Base-by-base conservation (phyloP, 2,888 invertebrate genomes). In the Dasypogon diadema region DNA sequence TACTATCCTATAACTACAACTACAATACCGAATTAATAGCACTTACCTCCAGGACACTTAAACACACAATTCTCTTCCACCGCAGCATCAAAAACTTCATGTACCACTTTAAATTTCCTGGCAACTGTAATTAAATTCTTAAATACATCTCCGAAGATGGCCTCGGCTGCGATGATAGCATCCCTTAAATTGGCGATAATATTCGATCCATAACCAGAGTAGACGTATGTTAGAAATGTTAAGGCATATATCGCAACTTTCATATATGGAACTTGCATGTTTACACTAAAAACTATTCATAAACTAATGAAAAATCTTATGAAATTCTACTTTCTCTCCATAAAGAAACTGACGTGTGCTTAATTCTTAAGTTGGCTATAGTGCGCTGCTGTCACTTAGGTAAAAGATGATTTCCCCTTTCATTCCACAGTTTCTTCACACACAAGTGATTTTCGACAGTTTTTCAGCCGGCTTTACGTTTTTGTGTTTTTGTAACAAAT, bases 61-160 rank as follows among this genome's bases (percentile, higher is more conserved):
- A 89, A 95, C 76, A 92, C 84, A 81, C 95, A 96, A 75, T 92
- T 90, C 84, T 96, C 95, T 81, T 95, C 94, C 1, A 94, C 92
- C 14, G 95, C 94, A 2, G 93, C 93, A 85, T 94, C 92, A 81
- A 95, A 92, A 3, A 95, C 90, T 80, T 95, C 94, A 81, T 94
- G 92, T 65, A 94, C 88, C 12, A 91, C 91, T 81, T 90, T 90
- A 80, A 95, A 92, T 82, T 91, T 93, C 81, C 90, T 91, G 6
- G 91, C 92, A 5, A 93, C 89, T 18, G 91, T 91, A 76, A 93
- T 90, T 16, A 91, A 89, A 86, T 94, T 93, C 79, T 90, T 88
- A 80, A 94, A 89, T 80, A 93, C 89, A 83, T 94, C 93, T 10
- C 93, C 92, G 83, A 95, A 93, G 48, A 93, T 89, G n/a, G 90